A percentile compares a stretch with the other conserved stretches of the same genome.
These are phyloP conservation scores for Eupleurogrammus muticus DNA, from an alignment of 2,797 vertebrate genomes.

Conservation along the genomic window DNA sequence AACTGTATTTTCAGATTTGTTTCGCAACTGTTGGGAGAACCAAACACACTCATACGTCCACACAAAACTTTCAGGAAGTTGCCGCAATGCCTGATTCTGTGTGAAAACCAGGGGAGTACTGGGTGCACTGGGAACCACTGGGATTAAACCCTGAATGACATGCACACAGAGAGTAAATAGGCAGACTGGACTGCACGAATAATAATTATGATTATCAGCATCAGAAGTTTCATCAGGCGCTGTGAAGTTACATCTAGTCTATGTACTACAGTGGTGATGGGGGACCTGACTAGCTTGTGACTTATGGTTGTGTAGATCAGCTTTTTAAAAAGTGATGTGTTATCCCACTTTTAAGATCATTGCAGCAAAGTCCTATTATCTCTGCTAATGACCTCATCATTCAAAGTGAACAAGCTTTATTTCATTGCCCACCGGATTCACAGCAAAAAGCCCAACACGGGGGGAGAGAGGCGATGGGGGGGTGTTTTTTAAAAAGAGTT, in stretches of 20 bases:
- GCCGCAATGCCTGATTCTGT: too few species aligned
- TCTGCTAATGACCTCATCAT: conserved; percentile 79
- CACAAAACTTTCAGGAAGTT: too few species aligned
- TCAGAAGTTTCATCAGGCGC: conserved; percentile 61
- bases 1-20: too few species aligned
- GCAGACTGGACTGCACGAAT: too few species aligned
- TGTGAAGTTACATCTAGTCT: conserved; percentile 67
- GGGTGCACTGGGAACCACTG: too few species aligned
- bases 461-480: neutral
- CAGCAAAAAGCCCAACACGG: conserved; percentile 48
- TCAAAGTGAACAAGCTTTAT: conserved; percentile 68
- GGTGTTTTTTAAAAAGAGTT: conserved; percentile 10
- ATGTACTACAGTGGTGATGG: conserved; percentile 48
- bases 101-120: too few species aligned
- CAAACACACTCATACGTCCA: too few species aligned
- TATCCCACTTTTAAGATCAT: conserved; percentile 71
- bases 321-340: conserved; percentile 72
- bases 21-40: too few species aligned
- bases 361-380: conserved; percentile 76
- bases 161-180: too few species aligned
- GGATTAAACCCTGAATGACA: too few species aligned
- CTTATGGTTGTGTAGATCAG: conserved; percentile 62
- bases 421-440: conserved; percentile 50
- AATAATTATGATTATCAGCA: conserved; percentile 37
- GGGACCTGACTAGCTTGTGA: conserved; percentile 58